These are phyloP conservation scores for Pelusios castaneus DNA, from an alignment of 2,113 vertebrate species.

Conservation along the genomic window DNA sequence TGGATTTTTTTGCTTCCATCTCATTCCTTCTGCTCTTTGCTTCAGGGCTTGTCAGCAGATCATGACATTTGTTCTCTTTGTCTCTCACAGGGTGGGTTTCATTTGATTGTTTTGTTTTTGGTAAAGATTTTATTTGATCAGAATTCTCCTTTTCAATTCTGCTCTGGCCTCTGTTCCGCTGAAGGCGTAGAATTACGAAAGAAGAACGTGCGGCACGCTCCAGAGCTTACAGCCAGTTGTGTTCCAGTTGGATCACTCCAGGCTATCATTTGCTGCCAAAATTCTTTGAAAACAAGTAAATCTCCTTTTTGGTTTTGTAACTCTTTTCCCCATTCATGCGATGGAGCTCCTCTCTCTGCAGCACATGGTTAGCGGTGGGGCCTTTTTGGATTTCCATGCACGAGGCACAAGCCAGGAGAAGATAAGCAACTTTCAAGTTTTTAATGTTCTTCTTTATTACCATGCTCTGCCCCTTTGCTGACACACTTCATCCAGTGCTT, in stretches of 20 bases:
- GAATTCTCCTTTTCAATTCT: rapidly evolving
- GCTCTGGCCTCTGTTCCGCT: rapidly evolving
- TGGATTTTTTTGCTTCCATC: background rate
- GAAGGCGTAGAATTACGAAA: background rate
- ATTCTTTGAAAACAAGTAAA: background rate
- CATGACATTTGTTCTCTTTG: background rate
- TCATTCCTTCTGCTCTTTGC: background rate
- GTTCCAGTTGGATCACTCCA: background rate
- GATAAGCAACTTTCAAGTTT: background rate
- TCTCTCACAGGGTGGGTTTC: background rate
- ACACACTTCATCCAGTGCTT: background rate
- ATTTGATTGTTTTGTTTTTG: background rate
- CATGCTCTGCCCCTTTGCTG: background rate
- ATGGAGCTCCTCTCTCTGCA: background rate
- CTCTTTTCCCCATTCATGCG: too few species aligned
- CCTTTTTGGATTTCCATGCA: background rate
- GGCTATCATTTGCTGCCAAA: background rate
- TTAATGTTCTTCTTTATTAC: background rate
- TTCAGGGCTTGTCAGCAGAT: background rate
- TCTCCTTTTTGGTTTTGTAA: background rate
- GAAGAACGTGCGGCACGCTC: rapidly evolving
- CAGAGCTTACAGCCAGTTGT: rapidly evolving
- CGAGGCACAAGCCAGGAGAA: background rate
- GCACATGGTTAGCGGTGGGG: rapidly evolving
- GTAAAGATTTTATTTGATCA: background rate